phyloP scores from a whole-genome alignment of 2,888 invertebrate species.

The Tinea trinotella region DNA sequence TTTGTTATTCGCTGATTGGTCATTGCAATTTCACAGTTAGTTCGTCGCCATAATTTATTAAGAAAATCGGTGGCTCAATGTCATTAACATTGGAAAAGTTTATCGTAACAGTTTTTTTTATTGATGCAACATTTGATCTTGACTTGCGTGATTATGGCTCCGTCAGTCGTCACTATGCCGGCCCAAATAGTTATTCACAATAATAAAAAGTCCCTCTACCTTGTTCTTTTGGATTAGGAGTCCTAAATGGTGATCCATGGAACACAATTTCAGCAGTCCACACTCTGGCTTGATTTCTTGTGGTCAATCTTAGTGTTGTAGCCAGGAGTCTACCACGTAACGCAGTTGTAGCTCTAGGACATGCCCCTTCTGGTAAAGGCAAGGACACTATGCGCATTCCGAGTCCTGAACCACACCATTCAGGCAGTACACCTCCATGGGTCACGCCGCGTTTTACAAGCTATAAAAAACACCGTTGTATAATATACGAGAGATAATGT shows the following conservation, averaged over 20 bases:
- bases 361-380: slow-evolving; percentile 75
- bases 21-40: no score
- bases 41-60: no score
- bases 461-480: slow-evolving; percentile 51
- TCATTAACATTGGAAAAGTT: no score
- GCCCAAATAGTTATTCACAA: no score
- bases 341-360: slow-evolving; percentile 74
- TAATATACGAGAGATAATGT: slow-evolving; percentile 10
- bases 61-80: no score
- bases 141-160: no score
- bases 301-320: slow-evolving; percentile 85
- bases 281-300: slow-evolving; percentile 81
- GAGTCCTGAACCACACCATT: slow-evolving; percentile 90
- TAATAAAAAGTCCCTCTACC: no score
- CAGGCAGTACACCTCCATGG: slow-evolving; percentile 93
- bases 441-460: slow-evolving; percentile 85
- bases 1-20: no score
- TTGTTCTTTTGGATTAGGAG: slow-evolving; percentile 87
- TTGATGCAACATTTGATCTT: no score
- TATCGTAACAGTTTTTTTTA: no score
- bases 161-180: no score
- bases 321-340: slow-evolving; percentile 86
- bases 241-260: slow-evolving; percentile 84
- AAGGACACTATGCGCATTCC: slow-evolving; percentile 84
- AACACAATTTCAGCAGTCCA: slow-evolving; percentile 95